phyloP scores from a whole-genome alignment of 2,888 invertebrate genomes.

The Ophioninae sp. region DNA sequence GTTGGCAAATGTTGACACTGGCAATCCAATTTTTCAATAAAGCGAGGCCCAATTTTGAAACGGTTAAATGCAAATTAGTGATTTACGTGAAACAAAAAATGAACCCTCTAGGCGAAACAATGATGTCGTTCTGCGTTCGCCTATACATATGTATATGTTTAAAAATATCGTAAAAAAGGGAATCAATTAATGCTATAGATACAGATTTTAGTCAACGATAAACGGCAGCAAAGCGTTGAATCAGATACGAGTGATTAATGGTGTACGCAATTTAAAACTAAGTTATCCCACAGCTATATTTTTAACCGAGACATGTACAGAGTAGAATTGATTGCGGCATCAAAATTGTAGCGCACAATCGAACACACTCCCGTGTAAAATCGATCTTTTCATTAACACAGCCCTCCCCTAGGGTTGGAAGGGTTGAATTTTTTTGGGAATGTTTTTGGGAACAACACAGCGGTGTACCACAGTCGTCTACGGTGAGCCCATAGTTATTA shows the following conservation, averaged over 20 bases:
- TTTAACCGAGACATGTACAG: slow-evolving; percentile 2
- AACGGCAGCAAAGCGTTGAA: background rate
- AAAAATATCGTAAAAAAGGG: background rate
- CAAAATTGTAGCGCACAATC: slow-evolving; percentile 34
- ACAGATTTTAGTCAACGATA: background rate
- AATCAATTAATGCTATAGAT: background rate
- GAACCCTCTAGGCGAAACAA: background rate
- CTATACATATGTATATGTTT: background rate
- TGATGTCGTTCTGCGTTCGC: background rate
- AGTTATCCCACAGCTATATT: slow-evolving; percentile 17
- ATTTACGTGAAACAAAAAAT: background rate
- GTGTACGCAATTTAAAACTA: background rate
- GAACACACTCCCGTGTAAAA: slow-evolving; percentile 59
- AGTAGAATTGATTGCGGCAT: slow-evolving; percentile 49
- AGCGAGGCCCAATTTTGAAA: background rate
- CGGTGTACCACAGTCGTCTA: slow-evolving; percentile 48
- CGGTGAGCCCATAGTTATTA: slow-evolving; percentile 69
- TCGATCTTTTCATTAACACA: slow-evolving; percentile 53
- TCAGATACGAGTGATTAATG: background rate
- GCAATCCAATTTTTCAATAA: background rate
- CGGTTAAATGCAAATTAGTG: background rate
- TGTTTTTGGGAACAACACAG: slow-evolving; percentile 65
- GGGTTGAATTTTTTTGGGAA: slow-evolving; percentile 72
- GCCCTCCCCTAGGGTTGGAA: slow-evolving; percentile 57
- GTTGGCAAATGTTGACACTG: background rate